Evolutionary conservation across 2,797 vertebrate species (phyloP).

Genomic region (Enteromius paludinosus): DNA sequence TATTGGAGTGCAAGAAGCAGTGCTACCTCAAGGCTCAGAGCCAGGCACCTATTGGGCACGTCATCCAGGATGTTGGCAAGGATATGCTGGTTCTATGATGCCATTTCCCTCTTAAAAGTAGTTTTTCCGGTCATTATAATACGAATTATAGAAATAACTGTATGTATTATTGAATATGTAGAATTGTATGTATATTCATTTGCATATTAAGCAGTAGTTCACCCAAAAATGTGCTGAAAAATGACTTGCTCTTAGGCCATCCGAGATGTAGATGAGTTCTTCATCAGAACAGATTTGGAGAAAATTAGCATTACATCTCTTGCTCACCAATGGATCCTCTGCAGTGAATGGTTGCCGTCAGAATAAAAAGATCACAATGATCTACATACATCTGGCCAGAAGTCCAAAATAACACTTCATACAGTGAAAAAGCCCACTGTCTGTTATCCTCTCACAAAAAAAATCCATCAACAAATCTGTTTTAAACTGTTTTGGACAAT

Average conservation of each 20-base stretch:
- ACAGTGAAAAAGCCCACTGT: not conserved
- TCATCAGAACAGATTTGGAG: not conserved
- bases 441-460: not conserved
- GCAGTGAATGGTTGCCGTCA: not conserved
- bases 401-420: not conserved
- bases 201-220: not conserved
- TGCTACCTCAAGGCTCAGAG: conserved; percentile 90
- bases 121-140: not conserved
- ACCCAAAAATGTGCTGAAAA: not conserved
- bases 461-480: not conserved
- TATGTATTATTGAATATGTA: not conserved
- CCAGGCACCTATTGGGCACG: conserved; percentile 85
- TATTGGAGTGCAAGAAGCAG: conserved; percentile 92
- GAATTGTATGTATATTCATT: not conserved
- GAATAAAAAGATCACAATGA: not conserved
- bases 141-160: not conserved
- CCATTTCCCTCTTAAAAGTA: conserved; percentile 14
- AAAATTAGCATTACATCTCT: not conserved
- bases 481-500: not conserved
- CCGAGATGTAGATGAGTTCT: not conserved
- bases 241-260: not conserved
- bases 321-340: not conserved
- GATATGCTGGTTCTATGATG: conserved; percentile 90
- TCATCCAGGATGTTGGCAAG: conserved; percentile 93
- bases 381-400: not conserved